phyloP scores from a whole-genome alignment of 2,797 vertebrate species.

The Crax fasciolata region DNA sequence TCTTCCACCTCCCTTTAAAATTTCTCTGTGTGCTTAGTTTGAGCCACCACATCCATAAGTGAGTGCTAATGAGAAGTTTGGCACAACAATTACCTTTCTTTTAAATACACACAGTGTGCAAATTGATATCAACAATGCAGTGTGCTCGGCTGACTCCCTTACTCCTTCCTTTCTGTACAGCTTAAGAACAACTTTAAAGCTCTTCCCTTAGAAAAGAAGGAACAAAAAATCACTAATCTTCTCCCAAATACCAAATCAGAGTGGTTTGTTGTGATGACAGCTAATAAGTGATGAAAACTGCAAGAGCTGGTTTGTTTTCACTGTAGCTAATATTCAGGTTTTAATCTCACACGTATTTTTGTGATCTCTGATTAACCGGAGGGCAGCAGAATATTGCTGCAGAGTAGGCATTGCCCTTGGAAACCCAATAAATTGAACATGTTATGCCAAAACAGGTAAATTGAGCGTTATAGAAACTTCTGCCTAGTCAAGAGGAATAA shows the following conservation, averaged over 20 bases:
- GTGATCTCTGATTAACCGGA: background rate
- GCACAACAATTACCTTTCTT: slow-evolving; percentile 5
- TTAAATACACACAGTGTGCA: background rate
- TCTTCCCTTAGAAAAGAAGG: background rate
- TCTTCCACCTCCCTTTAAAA: background rate
- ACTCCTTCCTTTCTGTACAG: background rate
- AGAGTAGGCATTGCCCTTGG: background rate
- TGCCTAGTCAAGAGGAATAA: background rate
- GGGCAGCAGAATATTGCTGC: slow-evolving; percentile 5
- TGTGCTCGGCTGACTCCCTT: background rate
- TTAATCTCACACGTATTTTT: slow-evolving; percentile 5
- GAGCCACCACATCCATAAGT: background rate
- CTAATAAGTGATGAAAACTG: slow-evolving; percentile 13
- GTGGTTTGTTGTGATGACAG: background rate
- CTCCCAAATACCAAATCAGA: background rate
- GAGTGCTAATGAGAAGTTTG: background rate
- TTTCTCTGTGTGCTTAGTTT: background rate
- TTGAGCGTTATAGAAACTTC: background rate
- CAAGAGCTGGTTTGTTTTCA: background rate
- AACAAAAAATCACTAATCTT: background rate
- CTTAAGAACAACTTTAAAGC: background rate
- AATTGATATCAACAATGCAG: background rate
- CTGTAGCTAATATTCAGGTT: background rate
- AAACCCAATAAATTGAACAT: background rate
- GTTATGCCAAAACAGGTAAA: slow-evolving; percentile 3